A percentile compares a stretch with the other conserved stretches of the same genome.
Evolutionary conservation across 2,797 vertebrate species (phyloP).

Genomic region (Sebastes diploproa): DNA sequence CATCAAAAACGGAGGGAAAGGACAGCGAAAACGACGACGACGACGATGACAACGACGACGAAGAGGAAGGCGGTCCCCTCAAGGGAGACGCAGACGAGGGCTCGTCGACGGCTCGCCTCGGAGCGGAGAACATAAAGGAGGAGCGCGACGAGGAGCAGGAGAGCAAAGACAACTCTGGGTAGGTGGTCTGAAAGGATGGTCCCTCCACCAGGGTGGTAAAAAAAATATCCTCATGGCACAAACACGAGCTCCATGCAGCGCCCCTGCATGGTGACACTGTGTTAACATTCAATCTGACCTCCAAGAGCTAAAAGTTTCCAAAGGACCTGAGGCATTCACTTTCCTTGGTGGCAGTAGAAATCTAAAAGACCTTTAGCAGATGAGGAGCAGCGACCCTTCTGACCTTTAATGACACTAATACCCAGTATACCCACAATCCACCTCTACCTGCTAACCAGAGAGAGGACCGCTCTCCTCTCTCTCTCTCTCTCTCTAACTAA

Average conservation of each 20-base stretch:
- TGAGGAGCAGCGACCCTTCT: conserved; percentile 41
- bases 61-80: conserved; percentile 34
- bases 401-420: conserved; percentile 63
- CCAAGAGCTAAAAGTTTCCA: not conserved
- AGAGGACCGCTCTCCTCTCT: conserved; percentile 30
- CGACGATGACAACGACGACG: conserved; percentile 43
- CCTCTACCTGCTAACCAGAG: conserved; percentile 64
- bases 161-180: conserved; percentile 83
- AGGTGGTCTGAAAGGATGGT: conserved; percentile 64
- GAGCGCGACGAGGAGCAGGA: conserved; percentile 74
- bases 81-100: conserved; percentile 72
- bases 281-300: conserved; percentile 16
- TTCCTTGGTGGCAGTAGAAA: conserved; percentile 39
- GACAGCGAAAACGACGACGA: conserved; percentile 31
- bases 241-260: conserved; percentile 27
- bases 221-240: conserved; percentile 20
- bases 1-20: conserved; percentile 48
- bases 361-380: conserved; percentile 40
- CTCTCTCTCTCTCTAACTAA: conserved; percentile 35
- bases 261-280: conserved; percentile 15
- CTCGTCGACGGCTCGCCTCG: conserved; percentile 54
- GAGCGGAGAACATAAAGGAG: conserved; percentile 54
- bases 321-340: conserved; percentile 21
- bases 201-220: conserved; percentile 36
- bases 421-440: conserved; percentile 54